Conservation (phyloP, 2,797 vertebrate genomes). For the Pseudochromis fuscus region DNA sequence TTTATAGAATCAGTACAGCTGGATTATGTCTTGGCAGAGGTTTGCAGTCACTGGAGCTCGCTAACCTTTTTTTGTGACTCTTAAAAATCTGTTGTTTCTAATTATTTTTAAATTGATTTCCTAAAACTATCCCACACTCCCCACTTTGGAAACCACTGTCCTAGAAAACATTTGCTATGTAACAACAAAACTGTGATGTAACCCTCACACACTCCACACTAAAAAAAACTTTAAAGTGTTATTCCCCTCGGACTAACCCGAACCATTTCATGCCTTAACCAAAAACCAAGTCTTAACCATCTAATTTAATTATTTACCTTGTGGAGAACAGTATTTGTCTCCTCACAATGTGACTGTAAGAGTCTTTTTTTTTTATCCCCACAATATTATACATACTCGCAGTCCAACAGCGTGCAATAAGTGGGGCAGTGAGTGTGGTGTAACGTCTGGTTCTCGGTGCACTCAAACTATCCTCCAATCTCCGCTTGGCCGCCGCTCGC, state of each 20-base stretch:
- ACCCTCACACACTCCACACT: not conserved
- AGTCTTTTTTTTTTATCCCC: not conserved
- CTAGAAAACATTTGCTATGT: not conserved
- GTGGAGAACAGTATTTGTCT: not conserved
- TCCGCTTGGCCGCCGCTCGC: conserved; percentile 48
- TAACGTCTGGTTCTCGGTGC: conserved; percentile 51
- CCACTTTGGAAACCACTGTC: no score
- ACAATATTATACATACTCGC: not conserved
- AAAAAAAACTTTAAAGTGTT: not conserved
- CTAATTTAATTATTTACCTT: not conserved
- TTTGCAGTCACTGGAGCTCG: no score
- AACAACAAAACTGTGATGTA: not conserved
- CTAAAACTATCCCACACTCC: no score
- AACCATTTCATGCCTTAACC: not conserved
- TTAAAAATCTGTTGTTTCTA: no score
- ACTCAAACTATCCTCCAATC: conserved; percentile 46
- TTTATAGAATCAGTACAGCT: no score
- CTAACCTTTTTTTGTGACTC: no score
- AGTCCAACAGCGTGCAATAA: conserved; percentile 23
- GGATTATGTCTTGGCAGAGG: no score
- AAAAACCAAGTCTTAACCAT: not conserved
- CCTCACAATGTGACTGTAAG: not conserved
- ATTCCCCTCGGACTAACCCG: not conserved
- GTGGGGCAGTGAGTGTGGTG: conserved; percentile 32
- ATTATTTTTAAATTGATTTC: no score